Conservation (phyloP, 2,113 vertebrate genomes). For the Connochaetes taurinus region DNA sequence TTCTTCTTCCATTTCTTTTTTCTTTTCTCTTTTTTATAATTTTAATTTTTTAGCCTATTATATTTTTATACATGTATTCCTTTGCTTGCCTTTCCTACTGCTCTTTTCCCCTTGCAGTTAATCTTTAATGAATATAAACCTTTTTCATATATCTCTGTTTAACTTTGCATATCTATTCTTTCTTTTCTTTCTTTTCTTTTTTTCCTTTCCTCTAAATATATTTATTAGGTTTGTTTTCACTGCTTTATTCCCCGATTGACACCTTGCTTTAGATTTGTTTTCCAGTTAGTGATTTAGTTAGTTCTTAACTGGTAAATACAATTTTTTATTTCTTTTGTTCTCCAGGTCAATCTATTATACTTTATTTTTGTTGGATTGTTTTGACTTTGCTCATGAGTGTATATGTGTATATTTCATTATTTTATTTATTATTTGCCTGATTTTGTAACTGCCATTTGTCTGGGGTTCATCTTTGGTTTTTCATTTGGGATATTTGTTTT, state of each 20-base stretch:
- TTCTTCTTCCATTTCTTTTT: not conserved
- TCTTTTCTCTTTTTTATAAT: not conserved
- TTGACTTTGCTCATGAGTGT: not conserved
- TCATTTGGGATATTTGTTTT: not conserved
- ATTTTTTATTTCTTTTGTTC: not conserved
- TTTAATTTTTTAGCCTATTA: not conserved
- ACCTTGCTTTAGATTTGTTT: not conserved
- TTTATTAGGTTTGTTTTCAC: not conserved
- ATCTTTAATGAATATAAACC: not conserved
- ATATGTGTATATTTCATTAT: not conserved
- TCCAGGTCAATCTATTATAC: not conserved
- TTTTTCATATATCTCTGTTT: not conserved
- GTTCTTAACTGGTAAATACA: not conserved
- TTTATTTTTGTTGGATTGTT: not conserved
- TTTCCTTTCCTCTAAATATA: not conserved
- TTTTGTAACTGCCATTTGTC: not conserved
- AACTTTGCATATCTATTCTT: not conserved
- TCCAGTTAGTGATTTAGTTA: not conserved
- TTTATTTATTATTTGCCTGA: not conserved
- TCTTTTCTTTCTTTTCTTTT: not conserved
- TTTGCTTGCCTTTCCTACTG: not conserved
- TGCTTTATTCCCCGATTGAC: not conserved
- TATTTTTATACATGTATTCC: not conserved
- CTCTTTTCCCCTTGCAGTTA: not conserved
- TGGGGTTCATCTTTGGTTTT: not conserved